Base-by-base conservation (phyloP, 1,140 invertebrate genomes). In the Drosophila teissieri region DNA sequence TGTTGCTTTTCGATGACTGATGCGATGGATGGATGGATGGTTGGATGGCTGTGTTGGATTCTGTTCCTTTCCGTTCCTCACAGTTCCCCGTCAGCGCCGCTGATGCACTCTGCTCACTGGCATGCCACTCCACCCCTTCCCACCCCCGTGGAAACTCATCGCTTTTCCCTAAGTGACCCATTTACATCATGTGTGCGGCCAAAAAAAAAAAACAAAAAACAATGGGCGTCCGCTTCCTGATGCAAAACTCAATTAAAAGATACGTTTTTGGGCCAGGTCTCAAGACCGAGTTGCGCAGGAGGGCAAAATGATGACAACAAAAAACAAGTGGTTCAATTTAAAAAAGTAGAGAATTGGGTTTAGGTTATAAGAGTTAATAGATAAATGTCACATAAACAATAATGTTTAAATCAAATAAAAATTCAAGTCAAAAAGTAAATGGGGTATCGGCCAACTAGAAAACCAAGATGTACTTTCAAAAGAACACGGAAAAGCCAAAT, bases 1-100 rank as follows among this genome's bases (percentile, higher is more conserved):
- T 88, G 80, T 88, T 78, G 80, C 84, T 80, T 77, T 74, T 53
- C 49, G 69, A 64, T 74, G 67, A 72, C 72, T 82, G 84, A 89
- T 76, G n/a, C n/a, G n/a, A n/a, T n/a, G n/a, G n/a, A n/a, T n/a
- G n/a, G n/a, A n/a, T n/a, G n/a, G n/a, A n/a, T n/a, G n/a, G n/a
- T n/a, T n/a, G 53, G 49, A 7, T 42, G 12, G 12, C 37, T 57
- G 53, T 73, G 44, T 56, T 39, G 52, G 22, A 17, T 44, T 52
- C 49, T 22, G 31, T 39, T 31, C 31, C 31, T 7, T 15, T 12
- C 40, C 19, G 24, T 44, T 53, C 42, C 15, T 36, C 19, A 40
- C 22, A 36, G 24, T 44, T 46, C 36, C 17, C 22, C 22, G 31
- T 31, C 31, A 31, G 31, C 31, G 2, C 7, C 7, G 17, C 22